phyloP scores from a whole-genome alignment of 2,113 vertebrate species.

The Toxostoma redivivum region DNA sequence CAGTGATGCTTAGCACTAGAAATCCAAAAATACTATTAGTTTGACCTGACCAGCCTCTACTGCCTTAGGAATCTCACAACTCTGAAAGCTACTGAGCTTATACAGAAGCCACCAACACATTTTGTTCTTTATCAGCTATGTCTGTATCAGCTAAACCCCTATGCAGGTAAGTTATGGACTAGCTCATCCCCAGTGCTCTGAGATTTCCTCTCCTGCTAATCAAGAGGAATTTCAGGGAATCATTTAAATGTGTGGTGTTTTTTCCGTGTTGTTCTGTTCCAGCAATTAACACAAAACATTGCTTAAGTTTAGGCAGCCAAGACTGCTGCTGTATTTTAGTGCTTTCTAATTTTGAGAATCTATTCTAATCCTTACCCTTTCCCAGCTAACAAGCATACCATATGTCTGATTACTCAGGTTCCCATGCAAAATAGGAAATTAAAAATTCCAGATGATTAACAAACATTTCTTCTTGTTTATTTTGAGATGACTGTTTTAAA shows the following conservation, averaged over 20 bases:
- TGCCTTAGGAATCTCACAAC: background rate
- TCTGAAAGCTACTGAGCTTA: background rate
- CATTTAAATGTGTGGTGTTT: background rate
- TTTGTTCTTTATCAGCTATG: background rate
- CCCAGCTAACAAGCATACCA: conserved; percentile 55
- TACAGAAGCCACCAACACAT: background rate
- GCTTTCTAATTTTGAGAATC: conserved; percentile 23
- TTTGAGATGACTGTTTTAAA: conserved; percentile 38
- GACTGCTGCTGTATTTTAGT: conserved; percentile 12
- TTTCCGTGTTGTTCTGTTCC: background rate
- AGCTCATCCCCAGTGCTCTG: background rate
- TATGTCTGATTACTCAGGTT: conserved; percentile 55
- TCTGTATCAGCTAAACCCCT: background rate
- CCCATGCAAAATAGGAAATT: conserved; percentile 63
- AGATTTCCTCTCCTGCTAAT: background rate
- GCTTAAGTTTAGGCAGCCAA: conserved; percentile 18
- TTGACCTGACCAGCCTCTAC: background rate
- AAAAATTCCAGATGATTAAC: conserved; percentile 60
- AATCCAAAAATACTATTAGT: background rate
- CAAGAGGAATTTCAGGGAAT: background rate
- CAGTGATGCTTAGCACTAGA: background rate
- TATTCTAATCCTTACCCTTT: conserved; percentile 42
- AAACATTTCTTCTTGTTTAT: conserved; percentile 56
- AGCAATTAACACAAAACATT: conserved; percentile 16
- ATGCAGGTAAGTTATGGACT: background rate